Base-by-base conservation (phyloP, 2,888 invertebrate genomes). In the Andrena chrysosceles region DNA sequence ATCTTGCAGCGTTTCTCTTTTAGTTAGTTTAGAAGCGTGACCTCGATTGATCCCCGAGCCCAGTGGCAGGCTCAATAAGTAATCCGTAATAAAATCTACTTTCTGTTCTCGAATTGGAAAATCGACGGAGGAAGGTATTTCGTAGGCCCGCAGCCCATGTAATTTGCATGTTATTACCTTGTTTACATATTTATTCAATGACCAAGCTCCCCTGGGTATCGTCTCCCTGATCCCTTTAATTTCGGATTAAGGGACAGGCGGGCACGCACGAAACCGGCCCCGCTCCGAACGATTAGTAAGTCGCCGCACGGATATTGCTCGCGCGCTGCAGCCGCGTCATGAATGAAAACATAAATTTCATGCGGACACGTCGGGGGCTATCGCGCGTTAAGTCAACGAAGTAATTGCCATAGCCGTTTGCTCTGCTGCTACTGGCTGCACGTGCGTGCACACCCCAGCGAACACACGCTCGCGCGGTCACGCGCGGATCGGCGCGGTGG, bases 81-180 rank as follows among this genome's bases (percentile, higher is more conserved):
- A 83, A 77, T 79, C 73, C 5, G 74, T 23, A n/a, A 56, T 5
- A 59, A 5, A 48, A 26, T 35, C 35, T 29, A 35, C 26, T 77
- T 69, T 78, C 79, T 66, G 68, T 68, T 31, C 10, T 62, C 20
- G 23, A 23, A 13, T 67, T 54, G 60, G 60, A 77, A 73, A 52
- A 70, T 70, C 64, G 75, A 33, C 54, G 74, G 67, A 68, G 79
- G 72, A 77, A 66, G 77, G 49, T 67, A 64, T 35, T 35, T 72
- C 81, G 80, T 26, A 10, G 26, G 13, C 35, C 20, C 86, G 78
- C 83, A 88, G 85, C 89, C 80, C 82, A 86, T 83, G 88, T 88
- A 90, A 93, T 93, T 93, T 93, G 92, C 93, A 93, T 93, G 91
- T 93, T 93, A 93, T 93, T 93, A 92, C 92, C 93, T 93, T 92